phyloP scores from a whole-genome alignment of 1,140 invertebrate species.

The Diachasmimorpha longicaudata region DNA sequence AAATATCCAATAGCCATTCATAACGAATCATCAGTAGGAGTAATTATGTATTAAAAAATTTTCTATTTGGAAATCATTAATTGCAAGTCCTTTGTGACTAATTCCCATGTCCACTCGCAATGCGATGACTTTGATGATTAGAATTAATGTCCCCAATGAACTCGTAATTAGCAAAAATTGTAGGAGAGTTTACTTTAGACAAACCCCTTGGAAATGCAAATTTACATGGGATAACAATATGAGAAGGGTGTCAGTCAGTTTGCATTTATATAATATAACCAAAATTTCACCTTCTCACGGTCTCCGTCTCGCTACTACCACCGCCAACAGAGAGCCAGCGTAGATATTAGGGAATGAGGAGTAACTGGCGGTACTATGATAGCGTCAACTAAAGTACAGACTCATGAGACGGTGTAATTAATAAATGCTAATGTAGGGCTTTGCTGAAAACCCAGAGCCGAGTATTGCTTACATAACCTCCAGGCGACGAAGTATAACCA shows the following conservation, averaged over 20 bases:
- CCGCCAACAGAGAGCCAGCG: neutral
- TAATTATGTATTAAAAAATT: neutral
- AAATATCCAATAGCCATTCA: neutral
- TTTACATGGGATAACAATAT: neutral
- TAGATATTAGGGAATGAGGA: neutral
- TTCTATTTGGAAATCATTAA: no score
- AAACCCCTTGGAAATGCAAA: neutral
- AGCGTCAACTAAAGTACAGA: neutral
- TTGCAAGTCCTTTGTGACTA: no score
- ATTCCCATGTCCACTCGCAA: no score
- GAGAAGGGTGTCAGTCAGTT: neutral
- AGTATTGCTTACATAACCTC: constrained; percentile 27
- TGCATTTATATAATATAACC: neutral
- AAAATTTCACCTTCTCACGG: neutral
- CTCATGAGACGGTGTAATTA: constrained; percentile 25
- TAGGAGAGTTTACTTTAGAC: no score
- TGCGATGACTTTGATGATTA: no score
- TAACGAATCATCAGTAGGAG: neutral
- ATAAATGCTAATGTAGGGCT: constrained; percentile 30
- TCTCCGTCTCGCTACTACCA: neutral
- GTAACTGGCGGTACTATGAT: neutral
- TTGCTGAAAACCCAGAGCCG: constrained; percentile 17
- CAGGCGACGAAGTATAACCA: neutral
- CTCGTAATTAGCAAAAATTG: no score
- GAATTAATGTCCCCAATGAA: no score